phyloP scores from a whole-genome alignment of 2,888 invertebrate species.

The Diarsia rubi region DNA sequence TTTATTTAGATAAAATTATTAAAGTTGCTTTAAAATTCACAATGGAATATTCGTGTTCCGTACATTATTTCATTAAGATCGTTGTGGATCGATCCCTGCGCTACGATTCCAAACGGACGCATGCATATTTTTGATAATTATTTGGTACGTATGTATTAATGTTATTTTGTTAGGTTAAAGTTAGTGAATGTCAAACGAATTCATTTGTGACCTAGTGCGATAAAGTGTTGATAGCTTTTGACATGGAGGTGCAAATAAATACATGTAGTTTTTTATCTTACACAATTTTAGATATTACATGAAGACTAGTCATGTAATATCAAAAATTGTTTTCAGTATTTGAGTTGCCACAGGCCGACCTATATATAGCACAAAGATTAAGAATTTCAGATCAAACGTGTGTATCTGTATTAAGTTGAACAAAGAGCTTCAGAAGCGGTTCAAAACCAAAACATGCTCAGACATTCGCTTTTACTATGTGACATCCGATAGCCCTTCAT shows the following conservation, averaged over 20 bases:
- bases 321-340: neutral
- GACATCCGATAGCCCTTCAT: slow-evolving; percentile 38
- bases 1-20: neutral
- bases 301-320: neutral
- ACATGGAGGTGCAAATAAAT: slow-evolving; percentile 40
- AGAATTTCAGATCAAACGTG: slow-evolving; percentile 1
- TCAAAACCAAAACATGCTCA: slow-evolving; percentile 7
- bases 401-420: neutral
- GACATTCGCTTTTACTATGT: slow-evolving; percentile 15
- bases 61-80: neutral
- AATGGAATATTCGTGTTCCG: neutral
- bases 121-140: neutral
- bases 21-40: neutral
- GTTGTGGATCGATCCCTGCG: no score
- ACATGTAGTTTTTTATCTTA: neutral
- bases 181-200: slow-evolving; percentile 52
- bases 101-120: neutral
- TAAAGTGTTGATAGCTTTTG: slow-evolving; percentile 60
- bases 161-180: slow-evolving; percentile 29
- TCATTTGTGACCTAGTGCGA: slow-evolving; percentile 52
- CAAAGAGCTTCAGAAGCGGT: slow-evolving; percentile 8
- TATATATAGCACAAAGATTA: neutral
- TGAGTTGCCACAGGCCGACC: neutral
- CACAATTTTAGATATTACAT: no score
- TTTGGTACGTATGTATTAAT: slow-evolving; percentile 1